These are phyloP conservation scores for Tetramorium simillimum DNA, from an alignment of 1,140 invertebrate genomes.

Conservation along the genomic window DNA sequence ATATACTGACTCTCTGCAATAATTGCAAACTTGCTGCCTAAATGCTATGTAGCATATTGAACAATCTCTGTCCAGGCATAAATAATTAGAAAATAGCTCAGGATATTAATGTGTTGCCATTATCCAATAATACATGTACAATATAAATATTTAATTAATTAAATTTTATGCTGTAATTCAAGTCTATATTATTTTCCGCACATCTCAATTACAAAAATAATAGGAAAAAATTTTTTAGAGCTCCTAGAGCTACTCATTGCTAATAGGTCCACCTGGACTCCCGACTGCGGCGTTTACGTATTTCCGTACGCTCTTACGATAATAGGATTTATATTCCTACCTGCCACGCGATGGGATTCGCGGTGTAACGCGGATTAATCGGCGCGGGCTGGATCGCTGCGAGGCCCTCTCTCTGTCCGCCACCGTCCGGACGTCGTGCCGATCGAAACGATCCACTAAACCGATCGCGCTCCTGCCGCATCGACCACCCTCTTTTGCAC, in stretches of 20 bases:
- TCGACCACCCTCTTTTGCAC: conserved; percentile 30
- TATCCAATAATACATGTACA: too few relatives aligned
- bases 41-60: neutral
- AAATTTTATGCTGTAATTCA: neutral
- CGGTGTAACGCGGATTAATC: conserved; percentile 74
- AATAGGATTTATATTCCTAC: conserved; percentile 70
- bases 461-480: conserved; percentile 71
- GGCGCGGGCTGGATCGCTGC: conserved; percentile 66
- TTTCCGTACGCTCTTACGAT: conserved; percentile 61
- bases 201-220: conserved; percentile 18
- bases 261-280: conserved; percentile 46
- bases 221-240: conserved; percentile 5
- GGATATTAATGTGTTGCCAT: neutral
- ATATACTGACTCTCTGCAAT: neutral
- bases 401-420: conserved; percentile 50
- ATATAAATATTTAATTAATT: neutral
- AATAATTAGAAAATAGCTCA: neutral
- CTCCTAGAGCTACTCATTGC: neutral
- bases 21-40: neutral
- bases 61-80: neutral
- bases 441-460: conserved; percentile 73
- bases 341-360: conserved; percentile 71
- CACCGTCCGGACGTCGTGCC: conserved; percentile 66
- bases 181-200: neutral
- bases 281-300: conserved; percentile 40